A percentile compares a stretch with the other conserved stretches of the same genome.
phyloP scores from a whole-genome alignment of 2,888 invertebrate genomes.

The Lithosia quadra region DNA sequence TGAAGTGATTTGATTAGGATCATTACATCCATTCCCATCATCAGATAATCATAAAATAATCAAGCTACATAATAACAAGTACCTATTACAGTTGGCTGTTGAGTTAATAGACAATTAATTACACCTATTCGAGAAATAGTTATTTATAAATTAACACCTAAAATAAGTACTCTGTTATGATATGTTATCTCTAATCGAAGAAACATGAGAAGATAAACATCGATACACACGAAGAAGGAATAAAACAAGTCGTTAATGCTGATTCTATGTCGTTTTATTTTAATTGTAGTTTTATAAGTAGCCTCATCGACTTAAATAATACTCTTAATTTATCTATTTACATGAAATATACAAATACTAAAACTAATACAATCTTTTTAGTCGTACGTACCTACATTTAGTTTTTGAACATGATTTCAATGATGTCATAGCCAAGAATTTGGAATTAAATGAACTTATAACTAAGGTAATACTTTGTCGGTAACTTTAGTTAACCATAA shows the following conservation, averaged over 20 bases:
- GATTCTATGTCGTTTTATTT: slow-evolving; percentile 63
- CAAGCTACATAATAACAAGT: slow-evolving; percentile 3
- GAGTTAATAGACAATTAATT: slow-evolving; percentile 22
- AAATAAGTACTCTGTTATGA: slow-evolving; percentile 33
- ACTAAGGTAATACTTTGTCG: slow-evolving; percentile 83
- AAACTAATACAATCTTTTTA: slow-evolving; percentile 40
- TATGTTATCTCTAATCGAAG: slow-evolving; percentile 40
- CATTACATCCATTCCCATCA: not conserved
- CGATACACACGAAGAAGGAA: slow-evolving; percentile 34
- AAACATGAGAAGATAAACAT: slow-evolving; percentile 36
- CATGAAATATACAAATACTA: slow-evolving; percentile 61
- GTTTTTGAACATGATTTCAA: slow-evolving; percentile 62
- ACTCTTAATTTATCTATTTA: slow-evolving; percentile 70
- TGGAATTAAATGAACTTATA: slow-evolving; percentile 71
- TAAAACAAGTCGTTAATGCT: slow-evolving; percentile 64
- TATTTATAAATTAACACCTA: slow-evolving; percentile 21
- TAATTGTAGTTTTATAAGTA: slow-evolving; percentile 66
- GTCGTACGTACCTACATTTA: slow-evolving; percentile 29
- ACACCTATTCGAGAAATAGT: slow-evolving; percentile 22
- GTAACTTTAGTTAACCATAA: slow-evolving; percentile 83
- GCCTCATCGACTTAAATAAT: slow-evolving; percentile 73
- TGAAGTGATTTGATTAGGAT: slow-evolving; percentile 3
- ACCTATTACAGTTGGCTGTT: slow-evolving; percentile 7
- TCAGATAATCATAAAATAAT: slow-evolving; percentile 1
- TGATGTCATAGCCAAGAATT: slow-evolving; percentile 77